Evolutionary conservation across 1,140 invertebrate species (phyloP).

Genomic region (Ceratosolen solmsi): DNA sequence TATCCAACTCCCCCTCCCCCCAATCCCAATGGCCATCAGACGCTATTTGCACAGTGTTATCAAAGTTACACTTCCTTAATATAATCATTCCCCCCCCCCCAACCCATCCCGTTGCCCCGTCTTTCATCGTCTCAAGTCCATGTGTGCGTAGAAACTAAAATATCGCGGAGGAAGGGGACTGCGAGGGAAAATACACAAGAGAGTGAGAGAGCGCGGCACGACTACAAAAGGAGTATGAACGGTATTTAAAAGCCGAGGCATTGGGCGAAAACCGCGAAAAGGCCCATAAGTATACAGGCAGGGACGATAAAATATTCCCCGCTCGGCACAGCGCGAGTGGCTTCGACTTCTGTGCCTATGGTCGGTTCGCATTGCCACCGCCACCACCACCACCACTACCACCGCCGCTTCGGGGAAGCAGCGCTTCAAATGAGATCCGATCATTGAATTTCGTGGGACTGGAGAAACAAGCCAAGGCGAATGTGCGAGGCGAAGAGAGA

Average conservation of each 20-base stretch:
- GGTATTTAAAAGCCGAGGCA: conserved; percentile 13
- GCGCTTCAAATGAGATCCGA: background rate
- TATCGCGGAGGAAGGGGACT: background rate
- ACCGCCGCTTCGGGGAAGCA: background rate
- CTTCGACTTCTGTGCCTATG: background rate
- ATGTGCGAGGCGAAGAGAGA: too few species aligned
- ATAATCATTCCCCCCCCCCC: background rate
- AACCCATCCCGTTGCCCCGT: too few species aligned
- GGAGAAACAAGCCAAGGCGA: too few species aligned
- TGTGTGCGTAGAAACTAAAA: background rate
- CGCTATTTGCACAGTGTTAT: too few species aligned
- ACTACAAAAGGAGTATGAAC: conserved; percentile 19
- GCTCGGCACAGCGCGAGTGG: background rate
- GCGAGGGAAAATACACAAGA: conserved; percentile 26
- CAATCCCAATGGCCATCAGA: background rate
- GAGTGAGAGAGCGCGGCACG: conserved; percentile 6
- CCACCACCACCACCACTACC: too few species aligned
- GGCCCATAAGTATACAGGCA: conserved; percentile 32
- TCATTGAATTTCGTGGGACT: conserved; percentile 20
- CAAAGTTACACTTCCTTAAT: too few species aligned
- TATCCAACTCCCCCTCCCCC: background rate
- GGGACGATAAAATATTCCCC: conserved; percentile 37
- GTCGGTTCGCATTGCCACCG: background rate
- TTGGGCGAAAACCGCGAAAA: conserved; percentile 20
- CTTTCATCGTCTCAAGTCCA: too few species aligned